Conservation (phyloP, 2,797 vertebrate species). For the Macrochelys suwanniensis region DNA sequence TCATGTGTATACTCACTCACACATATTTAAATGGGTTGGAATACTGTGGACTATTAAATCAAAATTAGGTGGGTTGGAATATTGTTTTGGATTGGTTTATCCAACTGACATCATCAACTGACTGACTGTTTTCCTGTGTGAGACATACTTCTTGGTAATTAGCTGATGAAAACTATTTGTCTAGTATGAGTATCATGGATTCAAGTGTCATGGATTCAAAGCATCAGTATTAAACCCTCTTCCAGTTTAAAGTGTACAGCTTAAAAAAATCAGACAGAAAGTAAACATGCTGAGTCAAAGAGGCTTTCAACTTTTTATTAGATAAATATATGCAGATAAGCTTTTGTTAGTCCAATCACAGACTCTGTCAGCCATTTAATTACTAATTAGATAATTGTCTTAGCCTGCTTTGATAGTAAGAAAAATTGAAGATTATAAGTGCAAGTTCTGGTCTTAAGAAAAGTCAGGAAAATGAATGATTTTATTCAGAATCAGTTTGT, state of each 20-base stretch:
- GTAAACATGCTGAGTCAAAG: constrained; percentile 65
- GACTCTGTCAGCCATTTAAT: constrained; percentile 71
- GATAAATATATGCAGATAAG: constrained; percentile 36
- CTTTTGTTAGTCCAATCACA: constrained; percentile 53
- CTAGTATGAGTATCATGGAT: constrained; percentile 76
- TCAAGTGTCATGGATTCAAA: constrained; percentile 68
- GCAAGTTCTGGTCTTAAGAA: constrained; percentile 60
- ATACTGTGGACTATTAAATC: constrained; percentile 47
- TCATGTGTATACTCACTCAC: constrained; percentile 80
- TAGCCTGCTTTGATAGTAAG: constrained; percentile 51
- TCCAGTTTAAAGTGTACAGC: constrained; percentile 71
- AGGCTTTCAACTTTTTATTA: constrained; percentile 67
- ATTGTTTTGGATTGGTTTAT: constrained; percentile 82
- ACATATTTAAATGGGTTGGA: constrained; percentile 79
- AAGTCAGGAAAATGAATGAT: constrained; percentile 44
- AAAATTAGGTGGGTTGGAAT: constrained; percentile 76
- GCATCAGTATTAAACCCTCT: constrained; percentile 66
- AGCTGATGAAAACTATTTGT: constrained; percentile 83
- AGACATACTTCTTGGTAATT: constrained; percentile 84
- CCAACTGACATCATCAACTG: constrained; percentile 83
- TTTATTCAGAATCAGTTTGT: constrained; percentile 44
- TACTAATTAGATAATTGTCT: constrained; percentile 71
- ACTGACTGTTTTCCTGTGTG: constrained; percentile 85
- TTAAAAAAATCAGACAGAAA: constrained; percentile 65
- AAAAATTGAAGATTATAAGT: constrained; percentile 51